Evolutionary conservation across 1,140 invertebrate genomes (phyloP), one percentile per base, ranked within the genome.

Genomic region (Coenobita brevimanus): DNA sequence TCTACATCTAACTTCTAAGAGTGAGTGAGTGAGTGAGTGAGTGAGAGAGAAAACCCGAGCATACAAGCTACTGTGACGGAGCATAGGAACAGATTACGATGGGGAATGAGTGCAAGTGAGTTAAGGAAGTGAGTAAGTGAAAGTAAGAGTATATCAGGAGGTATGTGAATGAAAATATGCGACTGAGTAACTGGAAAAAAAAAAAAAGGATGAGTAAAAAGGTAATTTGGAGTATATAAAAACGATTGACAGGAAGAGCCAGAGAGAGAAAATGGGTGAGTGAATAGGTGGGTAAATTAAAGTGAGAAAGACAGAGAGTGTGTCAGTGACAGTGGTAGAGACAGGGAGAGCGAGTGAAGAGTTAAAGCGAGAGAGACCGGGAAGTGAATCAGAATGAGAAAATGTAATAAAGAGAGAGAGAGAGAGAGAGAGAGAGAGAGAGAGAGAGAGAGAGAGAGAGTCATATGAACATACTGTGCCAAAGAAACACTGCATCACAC

Each of bases 351-450:
- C 13, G n/a, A 57, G 54, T 13, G 54, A n/a, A n/a, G 54, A 57
- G 54, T 13, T 13, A n/a, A n/a, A n/a, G n/a, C 10, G n/a, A n/a
- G n/a, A 57, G n/a, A 57, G 54, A 57, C 54, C 54, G 13, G 54
- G 54, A 10, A n/a, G n/a, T 57, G 54, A n/a, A n/a, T 10, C 13
- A n/a, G 54, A 57, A n/a, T 13, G n/a, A n/a, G 54, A n/a, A 57
- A n/a, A 57, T 57, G n/a, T 10, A n/a, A 57, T 57, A 57, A 57
- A 57, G 54, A n/a, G n/a, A 13, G 54, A 57, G 54, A n/a, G n/a
- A 57, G 54, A 57, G 54, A 57, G n/a, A 57, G 54, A 57, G 54
- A n/a, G 54, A n/a, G n/a, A n/a, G n/a, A 57, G 54, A n/a, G 54
- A 57, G 54, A 57, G 54, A 57, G n/a, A 57, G n/a, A n/a, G n/a